A percentile compares a stretch with the other conserved stretches of the same genome.
These are phyloP conservation scores for Amiota communis DNA, from an alignment of 2,888 invertebrate species.

Conservation along the genomic window DNA sequence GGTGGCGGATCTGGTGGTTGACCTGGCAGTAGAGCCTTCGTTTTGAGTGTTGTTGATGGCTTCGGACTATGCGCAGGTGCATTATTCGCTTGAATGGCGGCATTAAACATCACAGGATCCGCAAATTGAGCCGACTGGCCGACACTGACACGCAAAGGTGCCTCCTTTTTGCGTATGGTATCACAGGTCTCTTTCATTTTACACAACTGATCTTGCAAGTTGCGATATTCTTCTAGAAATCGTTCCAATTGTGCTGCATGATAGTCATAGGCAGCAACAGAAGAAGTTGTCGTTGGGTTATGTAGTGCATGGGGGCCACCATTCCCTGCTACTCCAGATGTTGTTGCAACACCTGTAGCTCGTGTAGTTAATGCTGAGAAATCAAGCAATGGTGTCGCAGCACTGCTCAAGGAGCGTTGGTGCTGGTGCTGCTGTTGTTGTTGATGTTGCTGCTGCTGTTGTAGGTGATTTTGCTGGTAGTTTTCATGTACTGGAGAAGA, in stretches of 20 bases:
- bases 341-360: constrained; percentile 51
- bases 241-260: constrained; percentile 86
- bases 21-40: constrained; percentile 74
- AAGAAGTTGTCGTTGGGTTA: constrained; percentile 66
- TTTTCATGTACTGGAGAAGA: constrained; percentile 77
- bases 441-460: constrained; percentile 51
- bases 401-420: constrained; percentile 71
- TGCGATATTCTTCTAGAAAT: constrained; percentile 86
- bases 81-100: constrained; percentile 57
- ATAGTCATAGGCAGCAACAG: constrained; percentile 81
- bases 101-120: constrained; percentile 73
- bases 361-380: constrained; percentile 66
- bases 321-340: constrained; percentile 22
- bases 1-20: constrained; percentile 73
- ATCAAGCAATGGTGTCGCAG: constrained; percentile 70
- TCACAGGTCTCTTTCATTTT: constrained; percentile 87
- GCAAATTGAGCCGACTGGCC: constrained; percentile 70
- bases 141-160: constrained; percentile 64
- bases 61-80: constrained; percentile 67
- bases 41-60: constrained; percentile 77
- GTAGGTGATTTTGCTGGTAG: constrained; percentile 7
- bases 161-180: constrained; percentile 76
- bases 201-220: constrained; percentile 83
- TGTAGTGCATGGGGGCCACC: constrained; percentile 35
- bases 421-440: constrained; percentile 54